Evolutionary conservation across 2,113 vertebrate species (phyloP).

Genomic region (Carassius auratus): DNA sequence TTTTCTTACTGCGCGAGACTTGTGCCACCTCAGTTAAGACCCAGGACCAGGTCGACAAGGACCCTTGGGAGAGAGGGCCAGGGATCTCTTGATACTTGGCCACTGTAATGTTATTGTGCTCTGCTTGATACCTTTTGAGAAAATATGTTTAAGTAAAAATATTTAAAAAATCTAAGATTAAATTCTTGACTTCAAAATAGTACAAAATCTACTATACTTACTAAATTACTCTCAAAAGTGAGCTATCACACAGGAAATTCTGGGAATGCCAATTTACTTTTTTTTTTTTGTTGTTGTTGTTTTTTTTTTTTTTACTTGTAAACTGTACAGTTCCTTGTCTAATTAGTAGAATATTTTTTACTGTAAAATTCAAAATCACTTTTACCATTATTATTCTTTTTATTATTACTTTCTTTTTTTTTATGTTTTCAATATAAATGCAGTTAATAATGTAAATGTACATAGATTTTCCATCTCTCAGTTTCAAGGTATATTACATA

Average conservation of each 20-base stretch:
- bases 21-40: slow-evolving; percentile 47
- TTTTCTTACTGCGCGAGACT: slow-evolving; percentile 52
- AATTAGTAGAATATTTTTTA: too few relatives aligned
- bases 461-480: not conserved
- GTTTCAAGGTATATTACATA: not conserved
- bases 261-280: too few relatives aligned
- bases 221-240: too few relatives aligned
- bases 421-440: too few relatives aligned
- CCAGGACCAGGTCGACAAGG: not conserved
- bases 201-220: too few relatives aligned
- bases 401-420: too few relatives aligned
- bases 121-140: slow-evolving; percentile 54
- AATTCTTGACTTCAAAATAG: not conserved
- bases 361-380: not conserved
- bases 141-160: not conserved
- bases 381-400: not conserved
- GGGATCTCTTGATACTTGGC: slow-evolving; percentile 47
- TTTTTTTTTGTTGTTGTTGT: too few relatives aligned
- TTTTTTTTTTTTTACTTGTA: too few relatives aligned
- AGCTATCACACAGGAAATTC: too few relatives aligned
- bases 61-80: not conserved
- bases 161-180: not conserved
- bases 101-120: slow-evolving; percentile 59
- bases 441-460: not conserved
- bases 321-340: not conserved